A percentile compares a stretch with the other conserved stretches of the same genome.
phyloP scores from a whole-genome alignment of 2,797 vertebrate genomes.

The Pseudochirops corinnae region DNA sequence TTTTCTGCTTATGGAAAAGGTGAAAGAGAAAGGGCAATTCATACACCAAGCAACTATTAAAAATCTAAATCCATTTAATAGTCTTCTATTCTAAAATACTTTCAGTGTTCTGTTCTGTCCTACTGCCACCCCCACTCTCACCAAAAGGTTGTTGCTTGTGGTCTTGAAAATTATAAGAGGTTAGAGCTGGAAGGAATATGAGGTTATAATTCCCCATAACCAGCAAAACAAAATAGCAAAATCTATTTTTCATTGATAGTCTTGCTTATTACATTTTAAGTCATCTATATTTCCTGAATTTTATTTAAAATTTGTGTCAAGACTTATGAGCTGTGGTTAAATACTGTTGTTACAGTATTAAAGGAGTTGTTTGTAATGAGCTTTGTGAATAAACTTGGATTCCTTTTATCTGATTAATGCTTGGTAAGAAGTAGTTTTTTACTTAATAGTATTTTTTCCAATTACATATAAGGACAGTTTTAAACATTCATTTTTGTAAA shows the following conservation, averaged over 20 bases:
- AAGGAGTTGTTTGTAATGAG: slow-evolving; percentile 78
- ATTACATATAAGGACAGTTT: too few relatives aligned
- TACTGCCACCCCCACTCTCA: not conserved
- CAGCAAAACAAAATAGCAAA: slow-evolving; percentile 20
- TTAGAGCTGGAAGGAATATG: not conserved
- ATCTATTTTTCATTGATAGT: slow-evolving; percentile 78
- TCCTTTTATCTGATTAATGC: slow-evolving; percentile 79
- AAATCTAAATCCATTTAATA: slow-evolving; percentile 45
- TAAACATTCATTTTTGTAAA: too few relatives aligned
- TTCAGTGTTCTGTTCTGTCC: slow-evolving; percentile 15
- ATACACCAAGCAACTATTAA: slow-evolving; percentile 32
- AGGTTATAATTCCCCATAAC: not conserved
- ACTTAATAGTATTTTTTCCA: too few relatives aligned
- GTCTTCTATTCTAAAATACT: slow-evolving; percentile 51
- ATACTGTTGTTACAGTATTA: slow-evolving; percentile 79
- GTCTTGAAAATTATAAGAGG: slow-evolving; percentile 40
- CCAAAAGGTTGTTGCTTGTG: slow-evolving; percentile 37
- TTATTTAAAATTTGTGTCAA: slow-evolving; percentile 79
- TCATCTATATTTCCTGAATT: slow-evolving; percentile 74
- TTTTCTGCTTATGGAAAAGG: slow-evolving; percentile 8
- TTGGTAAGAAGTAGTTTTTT: slow-evolving; percentile 79
- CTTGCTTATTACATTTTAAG: slow-evolving; percentile 74
- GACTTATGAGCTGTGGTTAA: slow-evolving; percentile 73
- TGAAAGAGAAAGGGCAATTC: slow-evolving; percentile 21
- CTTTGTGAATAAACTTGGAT: slow-evolving; percentile 82